Base-by-base conservation (phyloP, 1,140 invertebrate genomes). In the Dendrolimus kikuchii region DNA sequence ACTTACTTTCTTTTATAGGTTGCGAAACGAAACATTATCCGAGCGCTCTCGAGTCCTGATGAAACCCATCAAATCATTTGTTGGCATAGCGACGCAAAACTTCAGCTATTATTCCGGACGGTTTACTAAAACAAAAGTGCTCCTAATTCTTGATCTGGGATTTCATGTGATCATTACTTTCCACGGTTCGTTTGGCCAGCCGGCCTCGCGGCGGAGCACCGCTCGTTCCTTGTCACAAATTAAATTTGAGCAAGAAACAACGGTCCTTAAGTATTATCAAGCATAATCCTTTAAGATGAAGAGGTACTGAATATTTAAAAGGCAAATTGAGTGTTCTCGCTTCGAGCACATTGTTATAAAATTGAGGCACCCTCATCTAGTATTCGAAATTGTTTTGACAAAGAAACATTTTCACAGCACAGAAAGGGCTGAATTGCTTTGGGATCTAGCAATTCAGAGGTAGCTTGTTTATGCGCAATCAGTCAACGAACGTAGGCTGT, bases 101-200 rank as follows among this genome's bases (percentile, higher is more conserved):
- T 80, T 71, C 57, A 66, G 64, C 70, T 70, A 76, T 81, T 81
- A 81, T 81, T 81, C 70, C 76, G 67, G 63, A 71, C 69, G 71
- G 71, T 72, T 78, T 72, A 66, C 67, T 75, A 65, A 74, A 72
- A 74, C 69, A 74, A 73, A 73, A 75, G 70, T 70, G 64, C 65
- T 72, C 71, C 62, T 74, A 74, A 74, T 75, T 72, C 68, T 64
- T 69, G 67, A 74, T 72, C 66, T 71, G 66, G 64, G 68, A 74
- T 68, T 75, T 70, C 64, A 68, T 69, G 67, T 67, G 60, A 71
- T 65, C 66, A 69, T 75, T 73, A 73, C 60, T 65, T 71, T 73
- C 62, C 67, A 60, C 61, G 70, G 67, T 69, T 72, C 60, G 71
- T 66, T 71, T 64, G 59, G 38, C 41, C 57, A 54, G 39, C 51